Evolutionary conservation across 92 coral and sea anemone species (phyloP), one percentile per base, ranked within the genome.

Genomic region (Plumapathes pennacea): DNA sequence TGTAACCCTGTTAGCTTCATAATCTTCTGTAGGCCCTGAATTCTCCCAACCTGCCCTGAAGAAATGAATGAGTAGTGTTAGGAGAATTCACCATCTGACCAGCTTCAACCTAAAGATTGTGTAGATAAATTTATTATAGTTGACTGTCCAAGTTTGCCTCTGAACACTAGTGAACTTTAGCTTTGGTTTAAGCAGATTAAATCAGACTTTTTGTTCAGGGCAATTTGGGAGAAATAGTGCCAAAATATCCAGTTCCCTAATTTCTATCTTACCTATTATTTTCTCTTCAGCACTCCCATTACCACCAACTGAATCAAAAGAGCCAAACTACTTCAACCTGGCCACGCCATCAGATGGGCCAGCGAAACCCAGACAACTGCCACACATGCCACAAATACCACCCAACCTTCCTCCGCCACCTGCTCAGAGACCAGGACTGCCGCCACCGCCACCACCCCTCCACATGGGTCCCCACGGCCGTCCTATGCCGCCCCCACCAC

Each of bases 311-410:
- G 83, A 79, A n/a, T 70, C 80, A 26, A 67, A 89, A 56, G 79
- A 81, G 55, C 45, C 81, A 45, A 90, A 90, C 63, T 92, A 79
- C 92, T 92, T 92, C 75, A 92, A 92, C 75, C 78, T 92, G 22
- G 62, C 81, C 36, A 44, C 90, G 11, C 59, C 76, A 15, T 64
- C 83, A 28, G 45, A 84, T 22, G 55, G 64, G n/a, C 43, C 81
- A 10, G 42, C 69, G 24, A 47, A 26, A n/a, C 64, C 48, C 32
- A 72, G 69, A 24, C 62, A 59, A 40, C 87, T 84, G 19, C 74
- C 90, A 44, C 69, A 69, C 2, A 67, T 67, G 12, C 89, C 83
- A n/a, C 68, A 80, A 9, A 61, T 69, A 28, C 85, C 84, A 25
- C 88, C 81, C 13, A 56, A 77, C 42, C 54, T 69, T 25, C 85